phyloP scores from a whole-genome alignment of 2,113 vertebrate species.

The Erinaceus europaeus region DNA sequence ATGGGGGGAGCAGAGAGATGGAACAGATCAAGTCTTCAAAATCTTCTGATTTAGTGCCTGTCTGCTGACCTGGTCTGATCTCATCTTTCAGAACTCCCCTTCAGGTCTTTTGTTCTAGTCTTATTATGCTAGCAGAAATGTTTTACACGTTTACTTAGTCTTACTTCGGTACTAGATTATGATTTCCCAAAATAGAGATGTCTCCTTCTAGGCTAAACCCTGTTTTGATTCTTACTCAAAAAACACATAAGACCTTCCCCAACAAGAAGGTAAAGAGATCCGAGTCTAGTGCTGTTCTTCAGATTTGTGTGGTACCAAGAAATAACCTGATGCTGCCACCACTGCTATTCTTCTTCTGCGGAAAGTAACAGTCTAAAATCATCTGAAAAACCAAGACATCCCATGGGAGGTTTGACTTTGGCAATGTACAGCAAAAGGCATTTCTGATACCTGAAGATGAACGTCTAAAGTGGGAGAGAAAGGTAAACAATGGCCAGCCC shows the following conservation, averaged over 20 bases:
- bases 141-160: neutral
- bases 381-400: too few relatives aligned
- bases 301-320: neutral
- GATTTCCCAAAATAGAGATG: neutral
- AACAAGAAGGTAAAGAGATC: neutral
- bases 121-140: neutral
- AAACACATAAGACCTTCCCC: neutral
- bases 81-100: neutral
- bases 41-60: neutral
- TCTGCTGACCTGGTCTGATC: neutral
- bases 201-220: neutral
- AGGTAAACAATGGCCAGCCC: neutral
- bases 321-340: neutral
- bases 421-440: neutral
- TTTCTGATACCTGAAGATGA: neutral
- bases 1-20: too few relatives aligned
- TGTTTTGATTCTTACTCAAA: neutral
- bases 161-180: neutral
- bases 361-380: neutral
- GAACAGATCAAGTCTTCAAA: too few relatives aligned
- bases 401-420: neutral
- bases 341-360: neutral
- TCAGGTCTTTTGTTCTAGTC: neutral
- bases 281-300: neutral
- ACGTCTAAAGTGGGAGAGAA: neutral